Evolutionary conservation across 2,113 vertebrate genomes (phyloP).

Genomic region (Penelope pileata): DNA sequence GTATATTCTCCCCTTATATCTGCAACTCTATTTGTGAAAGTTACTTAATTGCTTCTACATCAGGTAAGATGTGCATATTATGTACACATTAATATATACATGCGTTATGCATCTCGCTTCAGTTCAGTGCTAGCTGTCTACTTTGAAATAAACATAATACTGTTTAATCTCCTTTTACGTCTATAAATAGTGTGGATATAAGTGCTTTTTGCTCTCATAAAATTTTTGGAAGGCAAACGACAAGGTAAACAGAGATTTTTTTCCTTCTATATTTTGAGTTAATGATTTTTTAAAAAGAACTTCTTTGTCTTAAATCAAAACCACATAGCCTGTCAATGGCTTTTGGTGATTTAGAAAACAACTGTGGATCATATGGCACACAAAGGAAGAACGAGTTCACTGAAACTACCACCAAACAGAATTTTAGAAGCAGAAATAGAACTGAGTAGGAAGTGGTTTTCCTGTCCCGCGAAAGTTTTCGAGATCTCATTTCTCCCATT

Average conservation of each 20-base stretch:
- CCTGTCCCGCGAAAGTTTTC: conserved; percentile 54
- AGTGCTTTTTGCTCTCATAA: not conserved
- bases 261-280: conserved; percentile 15
- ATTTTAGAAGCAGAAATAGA: conserved; percentile 64
- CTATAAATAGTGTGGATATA: conserved; percentile 51
- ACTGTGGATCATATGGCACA: conserved; percentile 64
- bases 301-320: conserved; percentile 69
- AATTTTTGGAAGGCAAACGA: conserved; percentile 37
- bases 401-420: conserved; percentile 46
- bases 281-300: conserved; percentile 40
- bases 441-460: conserved; percentile 70
- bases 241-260: conserved; percentile 46
- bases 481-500: conserved; percentile 38
- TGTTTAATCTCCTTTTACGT: not conserved
- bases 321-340: conserved; percentile 55
- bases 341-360: conserved; percentile 69
- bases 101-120: not conserved
- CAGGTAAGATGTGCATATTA: not conserved
- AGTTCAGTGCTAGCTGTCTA: not conserved
- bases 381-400: conserved; percentile 70
- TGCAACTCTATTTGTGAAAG: not conserved
- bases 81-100: not conserved
- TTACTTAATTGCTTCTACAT: not conserved
- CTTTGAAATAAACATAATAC: conserved; percentile 27
- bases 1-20: not conserved